Base-by-base conservation (phyloP, 1,140 invertebrate genomes). In the Dendroctonus valens region DNA sequence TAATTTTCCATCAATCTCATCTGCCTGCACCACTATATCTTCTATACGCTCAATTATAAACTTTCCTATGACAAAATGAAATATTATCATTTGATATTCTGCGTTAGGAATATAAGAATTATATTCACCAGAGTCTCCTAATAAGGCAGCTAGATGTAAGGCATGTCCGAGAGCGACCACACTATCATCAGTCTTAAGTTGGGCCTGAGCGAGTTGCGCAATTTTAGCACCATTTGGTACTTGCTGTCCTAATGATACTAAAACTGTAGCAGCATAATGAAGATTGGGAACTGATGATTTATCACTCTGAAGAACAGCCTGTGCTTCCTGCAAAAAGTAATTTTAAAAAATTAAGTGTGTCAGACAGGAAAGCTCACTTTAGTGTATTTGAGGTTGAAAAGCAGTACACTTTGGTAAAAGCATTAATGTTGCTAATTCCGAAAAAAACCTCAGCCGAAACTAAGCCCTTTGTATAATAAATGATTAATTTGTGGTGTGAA, bases 1-100 rank as follows among this genome's bases (percentile, higher is more conserved):
- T 69, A 90, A 88, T 73, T 87, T 87, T 7, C 90, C 89, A 82
- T 97, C 91, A 26, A 96, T 89, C 85, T 98, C 95, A 84, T 99
- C 96, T 41, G 95, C 95, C 78, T 97, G 94, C 9, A 93, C 89
- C 69, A 97, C 83, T 48, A 92, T 88, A 81, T 97, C 94, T 81
- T 96, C 93, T 52, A 97, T 89, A 52, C 90, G 85, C 62, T 92
- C 87, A 61, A 87, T 85, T 41, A 89, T 89, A 80, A 91, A 90
- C 72, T 87, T 86, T 11, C 65, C 62, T 65, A 40, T 14, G 48
- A 60, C 14, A 50, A 46, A 12, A 14, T 59, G 7, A 2, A 26
- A 41, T 40, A 12, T 59, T 3, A 59, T 59, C 42, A 15, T 0
- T 46, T 15, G 9, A 55, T 3, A 44, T 12, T 46, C 7, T 60